Percentiles rank a stretch among this genome's conserved stretches.
Evolutionary conservation across 1,140 invertebrate species (phyloP).

Genomic region (Dreissena rostriformis): DNA sequence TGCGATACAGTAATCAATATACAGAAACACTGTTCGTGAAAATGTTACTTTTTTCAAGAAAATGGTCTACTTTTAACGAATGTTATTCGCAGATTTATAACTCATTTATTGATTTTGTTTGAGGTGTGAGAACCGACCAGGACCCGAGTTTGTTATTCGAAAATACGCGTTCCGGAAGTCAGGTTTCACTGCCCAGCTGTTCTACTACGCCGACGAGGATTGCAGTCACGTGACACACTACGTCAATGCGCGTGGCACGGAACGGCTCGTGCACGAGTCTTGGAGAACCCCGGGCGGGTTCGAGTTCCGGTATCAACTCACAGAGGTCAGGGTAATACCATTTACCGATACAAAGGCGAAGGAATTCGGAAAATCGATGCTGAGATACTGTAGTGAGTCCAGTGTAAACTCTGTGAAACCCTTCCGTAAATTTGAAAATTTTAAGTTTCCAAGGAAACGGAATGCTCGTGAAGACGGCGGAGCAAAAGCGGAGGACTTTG

Average conservation of each 20-base stretch:
- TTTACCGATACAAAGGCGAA: constrained; percentile 16
- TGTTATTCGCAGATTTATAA: not conserved
- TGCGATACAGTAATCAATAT: no score
- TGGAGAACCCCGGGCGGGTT: constrained; percentile 41
- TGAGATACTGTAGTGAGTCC: constrained; percentile 34
- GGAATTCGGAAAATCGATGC: constrained; percentile 26
- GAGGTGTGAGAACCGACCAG: constrained; percentile 54
- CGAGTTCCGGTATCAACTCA: constrained; percentile 14
- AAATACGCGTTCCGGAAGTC: constrained; percentile 49
- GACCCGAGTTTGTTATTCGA: constrained; percentile 55
- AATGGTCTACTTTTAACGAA: no score
- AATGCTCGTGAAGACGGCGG: not conserved
- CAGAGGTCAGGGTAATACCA: constrained; percentile 45
- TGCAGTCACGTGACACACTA: constrained; percentile 29
- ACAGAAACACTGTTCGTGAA: no score
- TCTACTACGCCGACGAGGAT: constrained; percentile 53
- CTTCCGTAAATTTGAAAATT: constrained; percentile 35
- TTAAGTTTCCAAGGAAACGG: constrained; percentile 44
- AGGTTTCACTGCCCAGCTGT: constrained; percentile 45
- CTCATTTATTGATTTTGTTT: constrained; percentile 17
- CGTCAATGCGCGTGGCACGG: constrained; percentile 40
- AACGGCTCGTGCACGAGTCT: constrained; percentile 26
- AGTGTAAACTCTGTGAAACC: constrained; percentile 7
- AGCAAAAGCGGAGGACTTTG: constrained; percentile 29
- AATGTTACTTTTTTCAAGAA: no score